Evolutionary conservation across 1,140 invertebrate species (phyloP).

Genomic region (Centruroides sculpturatus): DNA sequence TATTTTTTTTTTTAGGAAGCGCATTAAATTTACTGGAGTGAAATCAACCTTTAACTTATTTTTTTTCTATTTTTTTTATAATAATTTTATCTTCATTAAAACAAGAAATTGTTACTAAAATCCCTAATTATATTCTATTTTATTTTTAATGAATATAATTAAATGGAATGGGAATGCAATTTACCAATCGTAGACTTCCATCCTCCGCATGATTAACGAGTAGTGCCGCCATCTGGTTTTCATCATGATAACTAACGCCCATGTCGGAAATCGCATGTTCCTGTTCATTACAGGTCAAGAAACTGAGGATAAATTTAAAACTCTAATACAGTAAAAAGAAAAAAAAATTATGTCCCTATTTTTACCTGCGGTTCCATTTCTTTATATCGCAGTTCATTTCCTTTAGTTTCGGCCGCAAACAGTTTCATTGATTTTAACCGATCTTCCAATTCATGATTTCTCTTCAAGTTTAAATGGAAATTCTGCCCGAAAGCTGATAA

Average conservation of each 20-base stretch:
- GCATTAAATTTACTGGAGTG: too few species aligned
- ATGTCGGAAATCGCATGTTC: conserved; percentile 33
- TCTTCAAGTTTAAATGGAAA: conserved; percentile 48
- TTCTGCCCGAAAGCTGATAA: conserved; percentile 21
- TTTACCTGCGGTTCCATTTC: conserved; percentile 32
- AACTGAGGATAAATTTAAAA: neutral
- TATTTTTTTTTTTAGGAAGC: too few species aligned
- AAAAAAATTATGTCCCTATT: too few species aligned
- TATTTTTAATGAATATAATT: neutral
- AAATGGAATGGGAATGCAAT: neutral
- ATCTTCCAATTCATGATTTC: conserved; percentile 33
- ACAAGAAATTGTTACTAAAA: too few species aligned
- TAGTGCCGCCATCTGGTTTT: conserved; percentile 64
- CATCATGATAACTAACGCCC: conserved; percentile 73
- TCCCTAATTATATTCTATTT: too few species aligned
- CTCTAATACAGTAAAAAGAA: too few species aligned
- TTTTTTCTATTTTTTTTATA: too few species aligned
- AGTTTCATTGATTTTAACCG: conserved; percentile 41
- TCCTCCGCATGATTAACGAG: conserved; percentile 54
- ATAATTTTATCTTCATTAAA: conserved; percentile 12
- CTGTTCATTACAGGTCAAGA: conserved; percentile 14
- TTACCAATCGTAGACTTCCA: conserved; percentile 68
- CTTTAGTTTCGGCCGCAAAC: conserved; percentile 50
- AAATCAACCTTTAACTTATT: too few species aligned
- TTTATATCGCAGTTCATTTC: conserved; percentile 65